Evolutionary conservation across 1,140 invertebrate genomes (phyloP), one percentile per base, ranked within the genome.

Genomic region (Achatina immaculata): DNA sequence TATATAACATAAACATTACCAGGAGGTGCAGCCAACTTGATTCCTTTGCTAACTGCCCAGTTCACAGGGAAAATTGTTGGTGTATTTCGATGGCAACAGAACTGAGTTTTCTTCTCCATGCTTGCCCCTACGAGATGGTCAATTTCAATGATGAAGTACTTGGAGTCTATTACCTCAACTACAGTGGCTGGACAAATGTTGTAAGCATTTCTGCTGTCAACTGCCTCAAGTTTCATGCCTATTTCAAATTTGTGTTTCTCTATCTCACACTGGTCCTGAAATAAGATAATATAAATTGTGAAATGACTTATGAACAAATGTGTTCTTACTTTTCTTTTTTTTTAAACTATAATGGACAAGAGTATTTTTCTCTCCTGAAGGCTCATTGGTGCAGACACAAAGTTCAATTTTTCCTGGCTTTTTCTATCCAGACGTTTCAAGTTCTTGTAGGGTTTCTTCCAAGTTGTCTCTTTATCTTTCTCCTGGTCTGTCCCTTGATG

Each of bases 171-270:
- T 51, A 95, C 92, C 89, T 94, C 93, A 4, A 92, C 88, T 9
- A 95, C 92, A 19, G 94, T 94, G 0, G 94, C 94, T 1, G 94
- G 94, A 88, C 94, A 94, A 62, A 95, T 94, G 82, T 94, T 91
- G 84, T 93, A 92, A n/a, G 93, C 92, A 78, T 93, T 92, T 68
- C 91, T 83, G 0, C 94, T 94, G 91, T 95, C 94, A 0, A 95
- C 93, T 0, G 94, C 94, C 91, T 96, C 95, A 55, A 95, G 89
- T 82, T 94, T 94, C 93, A 94, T 94, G 0, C 93, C 93, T 31
- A 89, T 86, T 88, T 93, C 90, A 83, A 95, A 94, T 0, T 92
- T 93, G 82, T 92, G 92, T 9, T 77, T 43, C 14, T 79, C 51
- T 38, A 89, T 82, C 72, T 83, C 81, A 40, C 66, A 72, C 80